A percentile compares a stretch with the other conserved stretches of the same genome.
phyloP scores from a whole-genome alignment of 2,888 invertebrate genomes.

The Coelinius sp. region DNA sequence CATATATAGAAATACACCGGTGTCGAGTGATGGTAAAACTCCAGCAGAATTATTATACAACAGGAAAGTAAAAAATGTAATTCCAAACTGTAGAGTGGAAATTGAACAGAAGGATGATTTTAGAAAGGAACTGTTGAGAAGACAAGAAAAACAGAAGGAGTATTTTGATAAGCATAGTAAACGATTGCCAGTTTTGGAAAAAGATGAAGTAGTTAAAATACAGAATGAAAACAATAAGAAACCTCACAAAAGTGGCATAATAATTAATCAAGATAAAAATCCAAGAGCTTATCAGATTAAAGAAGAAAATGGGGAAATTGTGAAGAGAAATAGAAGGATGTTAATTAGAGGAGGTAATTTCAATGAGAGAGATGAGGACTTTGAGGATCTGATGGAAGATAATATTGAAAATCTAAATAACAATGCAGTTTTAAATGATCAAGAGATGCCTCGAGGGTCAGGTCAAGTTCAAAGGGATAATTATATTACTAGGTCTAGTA shows the following conservation, averaged over 20 bases:
- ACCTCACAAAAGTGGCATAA: neutral
- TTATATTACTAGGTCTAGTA: neutral
- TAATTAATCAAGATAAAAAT: neutral
- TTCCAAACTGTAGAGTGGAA: neutral
- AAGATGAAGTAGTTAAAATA: neutral
- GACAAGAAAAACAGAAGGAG: neutral
- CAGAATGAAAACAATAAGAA: neutral
- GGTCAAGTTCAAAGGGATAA: neutral
- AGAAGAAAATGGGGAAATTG: neutral
- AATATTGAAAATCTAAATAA: neutral
- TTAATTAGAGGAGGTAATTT: neutral
- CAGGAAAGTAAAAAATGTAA: neutral
- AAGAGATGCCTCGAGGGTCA: neutral
- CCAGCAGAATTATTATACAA: neutral
- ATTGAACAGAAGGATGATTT: neutral
- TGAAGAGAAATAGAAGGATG: neutral
- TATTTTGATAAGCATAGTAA: neutral
- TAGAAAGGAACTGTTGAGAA: neutral
- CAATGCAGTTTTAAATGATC: neutral
- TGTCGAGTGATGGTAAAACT: neutral
- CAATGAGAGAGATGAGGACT: slow-evolving; percentile 36
- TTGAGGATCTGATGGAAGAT: no score
- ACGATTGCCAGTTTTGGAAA: neutral
- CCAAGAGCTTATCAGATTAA: neutral
- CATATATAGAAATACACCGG: neutral